Evolutionary conservation across 2,113 vertebrate species (phyloP).

Genomic region (Nettapus auritus): DNA sequence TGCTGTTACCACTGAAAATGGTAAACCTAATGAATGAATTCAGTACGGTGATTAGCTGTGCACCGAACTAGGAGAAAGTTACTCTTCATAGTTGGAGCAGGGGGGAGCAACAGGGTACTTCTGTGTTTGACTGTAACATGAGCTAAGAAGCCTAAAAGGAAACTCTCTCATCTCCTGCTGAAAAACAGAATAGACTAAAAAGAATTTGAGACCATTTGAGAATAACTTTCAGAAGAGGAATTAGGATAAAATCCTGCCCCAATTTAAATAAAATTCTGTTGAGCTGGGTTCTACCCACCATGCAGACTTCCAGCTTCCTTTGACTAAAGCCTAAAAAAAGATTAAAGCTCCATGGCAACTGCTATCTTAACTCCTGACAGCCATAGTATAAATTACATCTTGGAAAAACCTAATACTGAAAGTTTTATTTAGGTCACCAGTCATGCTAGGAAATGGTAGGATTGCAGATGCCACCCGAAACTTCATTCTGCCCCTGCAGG

Average conservation of each 20-base stretch:
- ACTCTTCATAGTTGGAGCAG: not conserved
- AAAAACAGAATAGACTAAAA: not conserved
- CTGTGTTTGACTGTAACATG: not conserved
- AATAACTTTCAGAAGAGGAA: not conserved
- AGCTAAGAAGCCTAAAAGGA: not conserved
- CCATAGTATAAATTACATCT: conserved; percentile 58
- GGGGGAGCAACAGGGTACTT: not conserved
- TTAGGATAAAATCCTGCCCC: conserved; percentile 25
- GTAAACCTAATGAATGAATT: not conserved
- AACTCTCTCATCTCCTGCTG: not conserved
- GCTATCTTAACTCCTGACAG: conserved; percentile 68
- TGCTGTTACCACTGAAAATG: not conserved
- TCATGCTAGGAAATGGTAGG: not conserved
- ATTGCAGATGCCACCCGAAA: not conserved
- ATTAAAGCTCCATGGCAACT: conserved; percentile 71
- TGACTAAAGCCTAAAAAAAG: conserved; percentile 69
- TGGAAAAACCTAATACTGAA: conserved; percentile 59
- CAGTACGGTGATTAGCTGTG: not conserved
- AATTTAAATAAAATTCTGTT: conserved; percentile 53
- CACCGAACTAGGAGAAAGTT: not conserved
- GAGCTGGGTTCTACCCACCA: conserved; percentile 40
- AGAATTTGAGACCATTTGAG: not conserved
- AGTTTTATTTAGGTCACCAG: conserved; percentile 67
- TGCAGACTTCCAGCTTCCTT: conserved; percentile 54
- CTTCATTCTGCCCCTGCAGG: not conserved